These are phyloP conservation scores for Heliconius charithonia DNA, from an alignment of 2,888 invertebrate species.

Conservation along the genomic window DNA sequence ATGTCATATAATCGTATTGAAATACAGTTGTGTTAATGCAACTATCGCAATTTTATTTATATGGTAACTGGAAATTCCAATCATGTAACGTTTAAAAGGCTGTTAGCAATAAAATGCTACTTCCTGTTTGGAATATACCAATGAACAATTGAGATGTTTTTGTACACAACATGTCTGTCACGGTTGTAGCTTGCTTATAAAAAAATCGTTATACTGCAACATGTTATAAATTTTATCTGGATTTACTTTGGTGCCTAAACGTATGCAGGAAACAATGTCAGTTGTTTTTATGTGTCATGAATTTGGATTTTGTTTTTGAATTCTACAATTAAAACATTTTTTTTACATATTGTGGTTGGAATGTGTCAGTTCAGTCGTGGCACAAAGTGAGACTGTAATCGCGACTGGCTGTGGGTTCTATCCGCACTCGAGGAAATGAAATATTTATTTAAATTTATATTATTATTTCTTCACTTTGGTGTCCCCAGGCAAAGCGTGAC, in stretches of 20 bases:
- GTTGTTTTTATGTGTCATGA: conserved; percentile 5
- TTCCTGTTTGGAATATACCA: conserved; percentile 18
- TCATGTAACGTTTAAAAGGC: conserved; percentile 6
- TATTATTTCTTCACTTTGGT: no score
- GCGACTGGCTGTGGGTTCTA: no score
- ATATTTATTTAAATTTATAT: no score
- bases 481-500: no score
- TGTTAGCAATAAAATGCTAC: conserved; percentile 21
- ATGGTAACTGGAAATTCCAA: conserved; percentile 9
- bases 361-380: no score
- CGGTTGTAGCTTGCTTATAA: conserved; percentile 1
- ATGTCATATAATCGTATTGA: no score
- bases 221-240: conserved; percentile 12
- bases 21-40: no score
- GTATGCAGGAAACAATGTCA: conserved; percentile 1
- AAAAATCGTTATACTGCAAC: not conserved
- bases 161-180: conserved; percentile 15
- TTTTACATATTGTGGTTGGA: no score
- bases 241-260: conserved; percentile 17
- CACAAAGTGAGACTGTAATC: no score
- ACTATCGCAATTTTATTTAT: no score
- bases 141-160: conserved; percentile 19
- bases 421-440: no score
- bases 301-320: not conserved
- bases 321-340: not conserved